Conservation (phyloP, 2,888 invertebrate genomes). For the Helleia helle region DNA sequence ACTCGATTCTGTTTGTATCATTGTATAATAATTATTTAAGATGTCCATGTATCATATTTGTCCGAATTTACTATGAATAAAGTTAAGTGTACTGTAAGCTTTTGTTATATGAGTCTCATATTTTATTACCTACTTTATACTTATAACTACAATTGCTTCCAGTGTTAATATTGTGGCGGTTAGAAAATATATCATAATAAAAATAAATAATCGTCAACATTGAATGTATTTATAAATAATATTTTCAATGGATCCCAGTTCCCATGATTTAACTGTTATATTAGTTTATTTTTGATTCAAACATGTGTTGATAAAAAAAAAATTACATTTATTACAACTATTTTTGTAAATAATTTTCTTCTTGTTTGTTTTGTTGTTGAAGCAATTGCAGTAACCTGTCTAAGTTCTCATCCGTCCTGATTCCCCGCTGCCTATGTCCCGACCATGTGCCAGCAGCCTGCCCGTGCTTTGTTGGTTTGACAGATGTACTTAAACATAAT, state of each 20-base stretch:
- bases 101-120: slow-evolving; percentile 1
- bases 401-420: slow-evolving; percentile 2
- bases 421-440: neutral
- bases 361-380: too few species aligned
- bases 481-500: slow-evolving; percentile 7
- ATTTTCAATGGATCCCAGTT: too few species aligned
- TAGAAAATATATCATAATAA: too few species aligned
- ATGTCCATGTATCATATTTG: too few species aligned
- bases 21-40: too few species aligned
- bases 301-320: too few species aligned
- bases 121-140: neutral
- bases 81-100: neutral
- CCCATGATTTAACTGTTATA: neutral
- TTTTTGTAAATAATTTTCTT: neutral
- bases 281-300: neutral
- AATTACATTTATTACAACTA: neutral
- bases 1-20: slow-evolving; percentile 2
- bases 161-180: too few species aligned
- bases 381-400: neutral
- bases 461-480: neutral
- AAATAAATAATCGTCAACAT: too few species aligned
- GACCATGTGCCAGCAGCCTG: neutral
- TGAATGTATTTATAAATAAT: too few species aligned
- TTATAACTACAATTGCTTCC: slow-evolving; percentile 3
- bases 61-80: too few species aligned